Conservation (phyloP, 2,113 vertebrate genomes). For the Galeopterus variegatus region DNA sequence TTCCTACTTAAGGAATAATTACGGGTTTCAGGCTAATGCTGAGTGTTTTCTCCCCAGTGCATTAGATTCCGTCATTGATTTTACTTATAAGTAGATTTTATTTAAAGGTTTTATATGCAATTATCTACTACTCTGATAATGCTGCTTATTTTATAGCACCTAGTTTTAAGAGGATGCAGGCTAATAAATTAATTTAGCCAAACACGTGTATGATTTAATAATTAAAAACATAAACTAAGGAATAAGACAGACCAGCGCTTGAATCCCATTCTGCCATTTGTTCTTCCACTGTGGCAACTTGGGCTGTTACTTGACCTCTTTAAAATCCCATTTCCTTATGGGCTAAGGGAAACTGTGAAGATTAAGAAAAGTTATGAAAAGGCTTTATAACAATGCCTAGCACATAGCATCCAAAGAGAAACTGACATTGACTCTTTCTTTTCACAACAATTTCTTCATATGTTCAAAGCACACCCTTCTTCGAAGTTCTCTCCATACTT, state of each 20-base stretch:
- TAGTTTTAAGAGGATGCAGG: background rate
- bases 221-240: background rate
- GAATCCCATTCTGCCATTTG: background rate
- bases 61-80: slow-evolving; percentile 26
- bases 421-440: background rate
- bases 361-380: background rate
- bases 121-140: background rate
- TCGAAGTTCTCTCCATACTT: background rate
- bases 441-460: background rate
- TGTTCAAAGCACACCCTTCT: background rate
- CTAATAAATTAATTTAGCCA: background rate
- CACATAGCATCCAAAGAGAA: background rate
- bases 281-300: background rate
- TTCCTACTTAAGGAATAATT: slow-evolving; percentile 58
- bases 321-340: background rate
- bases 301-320: background rate
- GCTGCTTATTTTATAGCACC: background rate
- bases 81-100: slow-evolving; percentile 18
- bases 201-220: background rate
- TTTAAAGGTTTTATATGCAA: slow-evolving; percentile 28
- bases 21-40: background rate
- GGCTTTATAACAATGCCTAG: background rate
- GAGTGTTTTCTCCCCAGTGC: background rate
- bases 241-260: background rate
- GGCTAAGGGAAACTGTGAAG: background rate